Evolutionary conservation across 2,888 invertebrate species (phyloP), one percentile per base, ranked within the genome.

Genomic region (Latrodectus elegans): DNA sequence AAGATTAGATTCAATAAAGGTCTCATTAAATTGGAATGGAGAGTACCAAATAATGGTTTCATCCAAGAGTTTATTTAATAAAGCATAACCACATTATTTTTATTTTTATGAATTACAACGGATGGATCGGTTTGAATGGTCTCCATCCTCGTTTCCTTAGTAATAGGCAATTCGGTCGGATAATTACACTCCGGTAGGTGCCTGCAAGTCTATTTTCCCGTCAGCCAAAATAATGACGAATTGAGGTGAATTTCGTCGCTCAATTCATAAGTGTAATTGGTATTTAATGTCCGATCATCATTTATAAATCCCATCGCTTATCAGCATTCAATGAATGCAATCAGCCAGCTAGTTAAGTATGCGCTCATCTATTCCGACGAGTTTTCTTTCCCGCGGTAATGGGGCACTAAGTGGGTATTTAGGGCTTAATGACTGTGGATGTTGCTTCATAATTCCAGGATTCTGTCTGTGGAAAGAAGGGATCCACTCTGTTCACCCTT

Each of bases 151-250:
- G 38, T 38, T 38, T 38, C 38, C 38, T 38, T 38, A 38, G n/a
- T 60, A 60, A 60, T 60, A 60, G 60, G n/a, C 60, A 38, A 49
- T 71, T 71, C n/a, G 12, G 51, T 8, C 38, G 38, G 38, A 60
- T 79, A 79, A 79, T 74, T 81, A 65, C 26, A 65, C n/a, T n/a
- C 15, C 65, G 67, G 49, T 52, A 53, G 71, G 52, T 81, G 60
- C 52, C 26, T n/a, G 22, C 52, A 49, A 38, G 49, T 38, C 55
- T 64, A 83, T 83, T 83, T 76, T 17, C 51, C 73, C 73, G 26
- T 64, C 84, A 78, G 52, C 73, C 26, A 17, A 65, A 68, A 74
- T 78, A 73, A 84, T 73, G 73, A 68, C 78, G 78, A 73, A 77
- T 81, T 6, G 83, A 15, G 38, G n/a, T 60, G 53, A 77, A 65